These are phyloP conservation scores for Pheosia tremula DNA, from an alignment of 2,888 invertebrate species.

Conservation along the genomic window DNA sequence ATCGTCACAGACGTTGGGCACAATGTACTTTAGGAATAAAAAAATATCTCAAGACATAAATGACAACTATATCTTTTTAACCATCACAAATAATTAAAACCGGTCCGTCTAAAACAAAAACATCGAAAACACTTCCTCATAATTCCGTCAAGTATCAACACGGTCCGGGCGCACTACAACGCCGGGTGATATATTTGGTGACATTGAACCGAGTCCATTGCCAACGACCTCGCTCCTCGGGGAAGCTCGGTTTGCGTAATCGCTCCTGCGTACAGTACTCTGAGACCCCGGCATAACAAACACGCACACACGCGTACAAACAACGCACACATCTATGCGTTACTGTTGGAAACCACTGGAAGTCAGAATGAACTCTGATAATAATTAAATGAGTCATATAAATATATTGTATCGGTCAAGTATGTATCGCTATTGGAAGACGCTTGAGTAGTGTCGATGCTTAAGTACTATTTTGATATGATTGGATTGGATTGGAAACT, in stretches of 20 bases:
- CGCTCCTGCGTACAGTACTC: conserved; percentile 69
- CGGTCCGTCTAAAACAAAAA: no score
- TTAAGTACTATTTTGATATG: no score
- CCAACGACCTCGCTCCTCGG: conserved; percentile 83
- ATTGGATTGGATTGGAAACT: no score
- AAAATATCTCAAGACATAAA: no score
- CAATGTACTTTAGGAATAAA: no score
- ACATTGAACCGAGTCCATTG: conserved; percentile 84
- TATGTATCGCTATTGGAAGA: conserved; percentile 4
- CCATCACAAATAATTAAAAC: no score
- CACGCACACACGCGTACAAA: conserved; percentile 33
- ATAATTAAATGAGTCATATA: conserved; percentile 31
- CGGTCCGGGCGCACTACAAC: conserved; percentile 36
- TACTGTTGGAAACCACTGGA: conserved; percentile 9
- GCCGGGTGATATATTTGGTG: conserved; percentile 83
- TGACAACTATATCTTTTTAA: no score
- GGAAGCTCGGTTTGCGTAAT: conserved; percentile 83
- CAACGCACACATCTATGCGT: conserved; percentile 20
- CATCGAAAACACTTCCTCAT: background rate
- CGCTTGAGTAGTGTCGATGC: background rate
- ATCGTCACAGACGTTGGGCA: no score
- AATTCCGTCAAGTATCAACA: conserved; percentile 59
- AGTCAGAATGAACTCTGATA: conserved; percentile 38
- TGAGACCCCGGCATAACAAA: conserved; percentile 53
- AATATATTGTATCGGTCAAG: conserved; percentile 21